Base-by-base conservation (phyloP, 2,113 vertebrate genomes). In the Sceloporus tristichus region DNA sequence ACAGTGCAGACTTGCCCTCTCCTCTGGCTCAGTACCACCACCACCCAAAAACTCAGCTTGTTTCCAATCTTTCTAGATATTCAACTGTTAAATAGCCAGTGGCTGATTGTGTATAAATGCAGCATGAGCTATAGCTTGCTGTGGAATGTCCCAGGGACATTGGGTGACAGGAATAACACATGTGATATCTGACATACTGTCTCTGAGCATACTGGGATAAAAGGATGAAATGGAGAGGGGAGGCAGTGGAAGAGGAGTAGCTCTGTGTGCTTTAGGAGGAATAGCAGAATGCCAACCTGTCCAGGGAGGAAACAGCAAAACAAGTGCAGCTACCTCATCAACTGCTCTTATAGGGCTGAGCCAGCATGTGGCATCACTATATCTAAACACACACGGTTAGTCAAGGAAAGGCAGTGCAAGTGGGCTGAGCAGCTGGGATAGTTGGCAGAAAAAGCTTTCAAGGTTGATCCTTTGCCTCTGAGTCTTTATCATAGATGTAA, bases 401-500 rank as follows among this genome's bases (percentile, higher is more conserved):
- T 94, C 89, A 59, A 0, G 2, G 91, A 91, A 91, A 74, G 88
- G 85, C 87, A 76, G 91, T 92, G 92, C 18, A 0, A 92, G 62
- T 21, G 78, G 74, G 62, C 6, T 74, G 86, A 68, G 85, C 83
- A n/a, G 0, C 75, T 4, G 0, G 0, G 84, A 62, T 2, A 0
- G 82, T 29, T 1, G 68, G 23, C 5, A 29, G 21, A 10, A 16
- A 25, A 88, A 0, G 0, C 84, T 34, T 65, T 98, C 98, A 99
- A 86, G 98, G 98, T 96, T 98, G 98, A 88, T 97, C 96, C 94
- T 98, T 98, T 0, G 96, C 96, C 88, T 97, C 98, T 0, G 98
- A 97, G 90, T 98, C 98, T 97, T 98, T 98, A 80, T 99, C 98
- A 0, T 99, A 99, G 97, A 99, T 97, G 97, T 99, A 99, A 96